Evolutionary conservation across 2,113 vertebrate species (phyloP).

Genomic region (Siphamia tubifer): DNA sequence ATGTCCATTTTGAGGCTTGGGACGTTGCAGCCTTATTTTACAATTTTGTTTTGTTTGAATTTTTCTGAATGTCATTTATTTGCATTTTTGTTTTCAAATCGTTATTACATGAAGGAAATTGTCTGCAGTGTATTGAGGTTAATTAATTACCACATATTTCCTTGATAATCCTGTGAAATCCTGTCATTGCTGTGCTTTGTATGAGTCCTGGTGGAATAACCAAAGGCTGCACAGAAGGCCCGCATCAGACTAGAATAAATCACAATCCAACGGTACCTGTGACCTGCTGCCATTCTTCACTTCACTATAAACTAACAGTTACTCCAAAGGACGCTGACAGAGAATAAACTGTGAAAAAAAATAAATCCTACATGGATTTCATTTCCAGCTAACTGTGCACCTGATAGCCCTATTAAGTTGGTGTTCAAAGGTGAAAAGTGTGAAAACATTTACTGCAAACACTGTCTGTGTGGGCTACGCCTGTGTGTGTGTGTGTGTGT

Average conservation of each 20-base stretch:
- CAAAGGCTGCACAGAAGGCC: slow-evolving; percentile 1
- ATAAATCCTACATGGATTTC: neutral
- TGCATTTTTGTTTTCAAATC: too few relatives aligned
- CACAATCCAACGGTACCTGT: neutral
- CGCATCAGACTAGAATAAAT: neutral
- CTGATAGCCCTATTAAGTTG: neutral
- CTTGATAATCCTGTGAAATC: neutral
- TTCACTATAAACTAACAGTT: neutral
- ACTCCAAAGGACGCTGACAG: neutral
- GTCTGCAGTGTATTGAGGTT: too few relatives aligned
- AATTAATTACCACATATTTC: too few relatives aligned
- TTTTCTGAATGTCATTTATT: too few relatives aligned
- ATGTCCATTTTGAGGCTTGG: too few relatives aligned
- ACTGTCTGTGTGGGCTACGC: slow-evolving; percentile 14
- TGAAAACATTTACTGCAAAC: slow-evolving; percentile 29
- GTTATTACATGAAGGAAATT: too few relatives aligned
- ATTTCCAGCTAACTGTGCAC: neutral
- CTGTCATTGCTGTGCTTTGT: neutral
- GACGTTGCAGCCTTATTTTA: too few relatives aligned
- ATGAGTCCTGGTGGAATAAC: neutral
- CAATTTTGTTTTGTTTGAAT: too few relatives aligned
- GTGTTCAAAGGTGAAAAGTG: slow-evolving; percentile 8
- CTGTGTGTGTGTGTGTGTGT: slow-evolving; percentile 5
- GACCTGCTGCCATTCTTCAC: neutral
- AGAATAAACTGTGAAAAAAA: neutral